Base-by-base conservation (phyloP, 2,113 vertebrate genomes). In the Erythrocercus mccallii region DNA sequence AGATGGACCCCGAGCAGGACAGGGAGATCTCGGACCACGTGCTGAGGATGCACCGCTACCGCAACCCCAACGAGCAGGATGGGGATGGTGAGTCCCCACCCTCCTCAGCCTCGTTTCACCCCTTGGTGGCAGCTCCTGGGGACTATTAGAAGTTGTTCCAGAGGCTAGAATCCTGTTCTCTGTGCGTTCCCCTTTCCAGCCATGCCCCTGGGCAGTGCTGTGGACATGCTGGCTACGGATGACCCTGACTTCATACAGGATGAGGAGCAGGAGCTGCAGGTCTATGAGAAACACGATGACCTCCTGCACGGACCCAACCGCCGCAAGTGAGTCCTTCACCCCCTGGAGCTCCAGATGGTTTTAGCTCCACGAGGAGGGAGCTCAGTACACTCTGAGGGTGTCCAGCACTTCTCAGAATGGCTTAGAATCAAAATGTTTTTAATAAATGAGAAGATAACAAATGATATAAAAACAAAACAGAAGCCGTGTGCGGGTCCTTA, bases 1-100 rank as follows among this genome's bases (percentile, higher is more conserved):
- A 99, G 98, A 99, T 99, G 99, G 99, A 99, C 62, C 93, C 99
- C 0, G 99, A 99, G 91, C 99, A 99, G 91, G 99, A 99, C 96
- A 98, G 99, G 3, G 98, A 99, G 94, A 98, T 99, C 96, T 99
- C 99, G 0, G 99, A 99, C 94, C 99, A 99, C 0, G 99, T 99
- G 60, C 97, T 99, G 68, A 97, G 99, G 88, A 99, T 99, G 98
- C 99, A 99, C 74, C 98, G 99, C 37, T 99, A 99, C 97, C 97
- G 99, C 9, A 98, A 98, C 58, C 98, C 99, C 2, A 99, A 98
- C 0, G 99, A 99, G 93, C 99, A 99, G 97, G 99, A 99, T 0
- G 99, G 99, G 4, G 95, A 98, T 25, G 99, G 99, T 99, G 93
- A 98, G 98, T 86, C 2, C 33, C 37, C 4, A 3, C 25, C 1